Evolutionary conservation across 2,113 vertebrate genomes (phyloP), one percentile per base, ranked within the genome.

Genomic region (Lynx canadensis): DNA sequence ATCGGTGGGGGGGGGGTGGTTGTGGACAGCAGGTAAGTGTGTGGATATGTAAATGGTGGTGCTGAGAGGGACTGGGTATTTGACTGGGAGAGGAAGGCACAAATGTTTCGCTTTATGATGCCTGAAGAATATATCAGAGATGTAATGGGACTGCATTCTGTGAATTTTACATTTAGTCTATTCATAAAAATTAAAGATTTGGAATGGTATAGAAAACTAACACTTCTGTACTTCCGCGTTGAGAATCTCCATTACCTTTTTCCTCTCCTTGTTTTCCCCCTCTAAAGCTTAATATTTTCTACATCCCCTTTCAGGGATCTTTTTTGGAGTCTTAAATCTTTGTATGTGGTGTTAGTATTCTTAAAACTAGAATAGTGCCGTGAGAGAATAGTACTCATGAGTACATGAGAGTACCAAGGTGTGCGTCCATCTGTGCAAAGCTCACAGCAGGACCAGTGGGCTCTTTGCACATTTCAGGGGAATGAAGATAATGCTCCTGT

Each of bases 161-260:
- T 94, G 45, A 73, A 94, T 79, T 66, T 66, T 66, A n/a, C 11
- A 41, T 23, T 38, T 4, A 69, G 52, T 50, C 3, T 94, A 15
- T 82, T 89, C n/a, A 48, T 45, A 89, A 84, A 82, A 85, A 90
- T 29, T 74, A 71, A 84, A 92, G 45, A 65, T 27, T 52, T 87
- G 11, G 66, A 82, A 29, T 89, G 36, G 1, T 73, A 63, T 23
- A 29, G 8, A 76, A 78, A 78, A n/a, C 18, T 65, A 57, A 89
- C 25, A 79, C 48, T 78, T 52, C 45, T 50, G 29, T 52, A 33
- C 76, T 79, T 52, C 76, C 73, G 5, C 16, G n/a, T 65, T 50
- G 36, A 45, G 65, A 15, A 94, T 71, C 63, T 94, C n/a, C 15
- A 79, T 81, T 11, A 9, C 3, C 8, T 57, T 55, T 82, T 71